These are phyloP conservation scores for Muntiacus muntjak DNA, from an alignment of 2,113 vertebrate species.

Conservation along the genomic window DNA sequence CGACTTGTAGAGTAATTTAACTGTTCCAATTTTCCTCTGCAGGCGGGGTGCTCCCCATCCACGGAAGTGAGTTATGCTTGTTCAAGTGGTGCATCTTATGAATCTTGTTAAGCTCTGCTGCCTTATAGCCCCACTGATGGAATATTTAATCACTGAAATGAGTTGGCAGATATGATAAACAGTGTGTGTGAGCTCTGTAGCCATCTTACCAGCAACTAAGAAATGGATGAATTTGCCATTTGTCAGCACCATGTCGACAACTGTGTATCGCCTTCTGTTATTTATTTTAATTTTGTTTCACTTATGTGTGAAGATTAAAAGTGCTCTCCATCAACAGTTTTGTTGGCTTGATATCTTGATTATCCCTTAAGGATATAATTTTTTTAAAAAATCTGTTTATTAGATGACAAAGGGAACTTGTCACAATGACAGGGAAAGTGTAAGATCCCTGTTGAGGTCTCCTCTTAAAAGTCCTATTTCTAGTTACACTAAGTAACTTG, in stretches of 20 bases:
- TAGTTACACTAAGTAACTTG: slow-evolving; percentile 9
- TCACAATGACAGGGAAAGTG: neutral
- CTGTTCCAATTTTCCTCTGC: slow-evolving; percentile 84
- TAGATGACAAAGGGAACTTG: slow-evolving; percentile 37
- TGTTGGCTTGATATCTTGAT: slow-evolving; percentile 76
- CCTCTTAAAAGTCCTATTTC: neutral
- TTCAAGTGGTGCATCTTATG: slow-evolving; percentile 84
- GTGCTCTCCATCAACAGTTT: slow-evolving; percentile 83
- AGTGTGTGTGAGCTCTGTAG: slow-evolving; percentile 76
- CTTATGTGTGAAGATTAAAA: slow-evolving; percentile 88
- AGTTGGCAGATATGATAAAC: slow-evolving; percentile 86
- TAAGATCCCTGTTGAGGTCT: neutral
- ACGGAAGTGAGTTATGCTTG: slow-evolving; percentile 85
- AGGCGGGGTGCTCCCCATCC: slow-evolving; percentile 75
- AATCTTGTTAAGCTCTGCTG: slow-evolving; percentile 88
- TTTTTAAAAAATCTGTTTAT: slow-evolving; percentile 66
- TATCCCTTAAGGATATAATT: slow-evolving; percentile 76
- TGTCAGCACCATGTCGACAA: slow-evolving; percentile 82
- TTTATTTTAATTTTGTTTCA: slow-evolving; percentile 71
- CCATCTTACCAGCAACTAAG: slow-evolving; percentile 79
- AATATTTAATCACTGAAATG: slow-evolving; percentile 91
- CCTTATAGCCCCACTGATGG: slow-evolving; percentile 83
- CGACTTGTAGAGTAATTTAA: slow-evolving; percentile 82
- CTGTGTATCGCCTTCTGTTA: slow-evolving; percentile 82
- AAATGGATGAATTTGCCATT: slow-evolving; percentile 79